Conservation (phyloP, 1,140 invertebrate genomes). For the Aphaenogaster rudis region DNA sequence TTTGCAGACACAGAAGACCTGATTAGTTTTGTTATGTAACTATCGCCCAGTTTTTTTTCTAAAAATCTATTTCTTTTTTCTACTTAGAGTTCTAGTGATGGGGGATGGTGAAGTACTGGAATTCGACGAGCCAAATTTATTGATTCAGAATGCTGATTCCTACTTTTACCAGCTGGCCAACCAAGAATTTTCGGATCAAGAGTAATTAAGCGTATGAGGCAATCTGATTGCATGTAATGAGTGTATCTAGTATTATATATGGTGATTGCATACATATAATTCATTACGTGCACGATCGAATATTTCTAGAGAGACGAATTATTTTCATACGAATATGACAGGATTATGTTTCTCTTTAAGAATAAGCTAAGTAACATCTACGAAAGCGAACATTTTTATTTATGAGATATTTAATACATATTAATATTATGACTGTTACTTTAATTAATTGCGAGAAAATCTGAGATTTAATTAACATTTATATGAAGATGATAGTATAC, state of each 20-base stretch:
- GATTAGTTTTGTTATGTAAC: constrained; percentile 21
- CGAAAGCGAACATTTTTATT: constrained; percentile 28
- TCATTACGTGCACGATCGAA: neutral
- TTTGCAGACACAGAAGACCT: neutral
- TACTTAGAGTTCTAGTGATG: constrained; percentile 92
- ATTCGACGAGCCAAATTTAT: constrained; percentile 91
- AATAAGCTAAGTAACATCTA: constrained; percentile 9
- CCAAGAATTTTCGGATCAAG: constrained; percentile 85
- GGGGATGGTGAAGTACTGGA: constrained; percentile 92
- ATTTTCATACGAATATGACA: constrained; percentile 64
- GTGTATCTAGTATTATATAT: constrained; percentile 44
- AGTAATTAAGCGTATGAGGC: constrained; percentile 62
- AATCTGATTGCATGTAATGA: neutral
- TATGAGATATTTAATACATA: constrained; percentile 30
- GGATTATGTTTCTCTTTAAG: constrained; percentile 38
- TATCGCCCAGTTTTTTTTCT: neutral
- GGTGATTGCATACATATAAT: neutral
- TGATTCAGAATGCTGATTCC: constrained; percentile 90
- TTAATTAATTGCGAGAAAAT: neutral
- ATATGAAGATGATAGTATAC: neutral
- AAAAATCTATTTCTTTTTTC: constrained; percentile 54
- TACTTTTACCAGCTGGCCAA: constrained; percentile 91
- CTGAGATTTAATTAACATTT: constrained; percentile 5
- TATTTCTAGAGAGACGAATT: constrained; percentile 38
- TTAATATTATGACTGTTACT: constrained; percentile 28